Evolutionary conservation across 2,888 invertebrate genomes (phyloP).

Genomic region (Palloptera scutellata): DNA sequence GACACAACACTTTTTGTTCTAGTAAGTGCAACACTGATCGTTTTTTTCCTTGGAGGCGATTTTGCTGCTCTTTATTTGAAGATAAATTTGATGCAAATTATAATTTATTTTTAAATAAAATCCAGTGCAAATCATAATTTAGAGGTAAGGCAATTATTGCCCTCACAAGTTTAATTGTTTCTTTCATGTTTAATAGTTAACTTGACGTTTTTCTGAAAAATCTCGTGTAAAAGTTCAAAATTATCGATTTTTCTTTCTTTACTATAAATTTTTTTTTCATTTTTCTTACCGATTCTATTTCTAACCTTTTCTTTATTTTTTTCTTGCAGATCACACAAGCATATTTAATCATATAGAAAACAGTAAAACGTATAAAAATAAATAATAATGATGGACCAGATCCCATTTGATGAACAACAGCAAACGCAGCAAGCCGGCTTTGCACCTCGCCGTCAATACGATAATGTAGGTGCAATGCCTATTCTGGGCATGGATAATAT

Average conservation of each 20-base stretch:
- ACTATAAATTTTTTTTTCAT: too few species aligned
- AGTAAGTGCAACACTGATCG: conserved; percentile 64
- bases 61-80: conserved; percentile 62
- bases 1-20: conserved; percentile 51
- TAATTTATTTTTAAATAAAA: conserved; percentile 62
- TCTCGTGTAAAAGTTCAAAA: background rate
- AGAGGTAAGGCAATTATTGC: conserved; percentile 42
- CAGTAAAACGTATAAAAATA: conserved; percentile 32
- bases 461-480: conserved; percentile 38
- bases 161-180: background rate
- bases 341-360: conserved; percentile 34
- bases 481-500: conserved; percentile 33
- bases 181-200: background rate
- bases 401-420: conserved; percentile 15
- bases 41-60: conserved; percentile 62
- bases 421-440: conserved; percentile 52
- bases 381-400: conserved; percentile 43
- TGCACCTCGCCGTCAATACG: conserved; percentile 60
- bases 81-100: conserved; percentile 56
- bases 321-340: conserved; percentile 18
- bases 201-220: background rate
- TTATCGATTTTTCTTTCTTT: conserved; percentile 39
- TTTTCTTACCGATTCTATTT: conserved; percentile 17
- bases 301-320: conserved; percentile 12
- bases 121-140: conserved; percentile 53